Conservation (phyloP, 2,888 invertebrate species). For the Monoplex corrugatus region DNA sequence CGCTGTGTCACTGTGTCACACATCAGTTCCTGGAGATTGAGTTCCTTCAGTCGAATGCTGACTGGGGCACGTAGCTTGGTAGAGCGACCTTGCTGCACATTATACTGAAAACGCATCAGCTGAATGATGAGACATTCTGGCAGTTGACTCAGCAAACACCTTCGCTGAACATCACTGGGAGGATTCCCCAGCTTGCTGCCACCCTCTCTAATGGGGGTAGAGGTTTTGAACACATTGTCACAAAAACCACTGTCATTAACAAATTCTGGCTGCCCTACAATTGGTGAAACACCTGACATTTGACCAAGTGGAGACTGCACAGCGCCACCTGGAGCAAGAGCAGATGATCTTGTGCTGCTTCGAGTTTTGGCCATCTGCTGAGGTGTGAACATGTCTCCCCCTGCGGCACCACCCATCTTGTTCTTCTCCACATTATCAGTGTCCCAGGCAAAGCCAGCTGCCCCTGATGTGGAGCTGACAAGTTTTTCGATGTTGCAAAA, state of each 20-base stretch:
- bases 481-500: conserved; percentile 77
- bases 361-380: conserved; percentile 6
- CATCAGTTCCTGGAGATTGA: conserved; percentile 74
- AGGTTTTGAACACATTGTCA: conserved; percentile 74
- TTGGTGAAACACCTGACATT: conserved; percentile 39
- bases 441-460: background rate
- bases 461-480: conserved; percentile 67
- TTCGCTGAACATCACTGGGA: conserved; percentile 70
- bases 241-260: conserved; percentile 75
- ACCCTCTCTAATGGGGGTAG: conserved; percentile 74
- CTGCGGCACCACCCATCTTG: background rate
- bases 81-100: conserved; percentile 65
- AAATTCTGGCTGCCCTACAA: conserved; percentile 52
- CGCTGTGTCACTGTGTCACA: conserved; percentile 77
- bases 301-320: conserved; percentile 37
- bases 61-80: conserved; percentile 76
- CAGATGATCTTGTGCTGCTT: background rate
- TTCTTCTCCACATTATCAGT: background rate
- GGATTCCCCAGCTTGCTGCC: conserved; percentile 43
- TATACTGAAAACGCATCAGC: conserved; percentile 76
- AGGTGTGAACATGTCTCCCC: conserved; percentile 12
- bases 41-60: conserved; percentile 71
- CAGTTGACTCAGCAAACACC: conserved; percentile 76
- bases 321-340: conserved; percentile 29
- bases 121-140: conserved; percentile 80